These are phyloP conservation scores for Chironomus tepperi DNA, from an alignment of 1,140 invertebrate species.

Conservation along the genomic window DNA sequence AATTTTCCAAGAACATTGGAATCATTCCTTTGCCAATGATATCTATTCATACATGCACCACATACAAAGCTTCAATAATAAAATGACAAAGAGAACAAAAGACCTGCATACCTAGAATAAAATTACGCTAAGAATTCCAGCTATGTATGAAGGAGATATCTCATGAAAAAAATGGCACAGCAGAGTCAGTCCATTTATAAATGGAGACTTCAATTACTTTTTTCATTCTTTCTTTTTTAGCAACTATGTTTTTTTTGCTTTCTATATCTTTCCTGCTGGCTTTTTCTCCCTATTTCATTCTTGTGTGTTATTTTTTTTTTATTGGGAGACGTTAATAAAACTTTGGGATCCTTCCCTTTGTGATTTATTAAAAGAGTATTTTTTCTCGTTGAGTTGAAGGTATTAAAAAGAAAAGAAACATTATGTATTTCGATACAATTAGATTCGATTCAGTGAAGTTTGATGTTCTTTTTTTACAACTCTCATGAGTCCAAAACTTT, in stretches of 20 bases:
- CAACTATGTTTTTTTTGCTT: background rate
- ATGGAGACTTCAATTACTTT: constrained; percentile 22
- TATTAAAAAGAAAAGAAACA: background rate
- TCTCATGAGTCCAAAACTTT: no score
- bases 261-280: constrained; percentile 12
- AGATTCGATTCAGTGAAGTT: background rate
- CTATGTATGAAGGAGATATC: background rate
- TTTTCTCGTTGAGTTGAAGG: background rate
- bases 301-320: background rate
- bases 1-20: no score
- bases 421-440: background rate
- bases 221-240: constrained; percentile 16
- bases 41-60: no score
- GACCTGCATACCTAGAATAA: no score
- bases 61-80: no score
- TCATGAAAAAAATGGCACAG: constrained; percentile 17
- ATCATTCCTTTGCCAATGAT: no score
- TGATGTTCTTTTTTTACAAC: background rate
- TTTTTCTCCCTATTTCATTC: background rate
- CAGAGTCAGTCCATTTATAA: constrained; percentile 21
- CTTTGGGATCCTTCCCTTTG: background rate
- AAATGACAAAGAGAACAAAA: no score
- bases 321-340: constrained; percentile 1
- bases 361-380: background rate
- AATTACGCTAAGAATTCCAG: no score